Conservation (phyloP, 2,113 vertebrate genomes). For the Aleadryas rufinucha region DNA sequence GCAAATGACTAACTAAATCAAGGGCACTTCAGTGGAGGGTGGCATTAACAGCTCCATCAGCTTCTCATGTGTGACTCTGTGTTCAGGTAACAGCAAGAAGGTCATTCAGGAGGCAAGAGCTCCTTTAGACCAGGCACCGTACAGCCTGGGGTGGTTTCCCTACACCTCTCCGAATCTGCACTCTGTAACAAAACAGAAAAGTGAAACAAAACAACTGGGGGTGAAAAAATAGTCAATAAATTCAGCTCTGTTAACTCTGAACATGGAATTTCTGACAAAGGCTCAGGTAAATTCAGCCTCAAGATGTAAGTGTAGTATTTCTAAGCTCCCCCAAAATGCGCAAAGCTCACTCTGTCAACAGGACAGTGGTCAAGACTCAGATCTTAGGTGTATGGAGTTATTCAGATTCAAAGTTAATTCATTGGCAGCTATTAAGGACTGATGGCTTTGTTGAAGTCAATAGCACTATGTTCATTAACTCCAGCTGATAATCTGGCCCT, state of each 20-base stretch:
- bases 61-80: background rate
- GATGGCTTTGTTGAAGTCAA: background rate
- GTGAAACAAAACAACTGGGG: background rate
- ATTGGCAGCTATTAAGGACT: background rate
- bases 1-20: background rate
- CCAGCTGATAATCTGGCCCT: background rate
- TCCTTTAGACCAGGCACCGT: background rate
- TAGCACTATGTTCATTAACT: background rate
- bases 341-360: background rate
- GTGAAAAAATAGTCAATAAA: background rate
- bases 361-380: background rate
- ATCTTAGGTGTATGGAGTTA: background rate
- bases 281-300: background rate
- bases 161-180: background rate
- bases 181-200: background rate
- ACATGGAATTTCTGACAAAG: background rate
- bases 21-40: background rate
- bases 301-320: background rate
- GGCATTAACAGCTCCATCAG: background rate
- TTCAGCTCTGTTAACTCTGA: background rate
- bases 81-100: background rate
- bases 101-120: background rate
- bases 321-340: background rate
- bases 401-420: background rate
- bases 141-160: background rate